Evolutionary conservation across 2,888 invertebrate species (phyloP).

Genomic region (Agonopterix arenella): DNA sequence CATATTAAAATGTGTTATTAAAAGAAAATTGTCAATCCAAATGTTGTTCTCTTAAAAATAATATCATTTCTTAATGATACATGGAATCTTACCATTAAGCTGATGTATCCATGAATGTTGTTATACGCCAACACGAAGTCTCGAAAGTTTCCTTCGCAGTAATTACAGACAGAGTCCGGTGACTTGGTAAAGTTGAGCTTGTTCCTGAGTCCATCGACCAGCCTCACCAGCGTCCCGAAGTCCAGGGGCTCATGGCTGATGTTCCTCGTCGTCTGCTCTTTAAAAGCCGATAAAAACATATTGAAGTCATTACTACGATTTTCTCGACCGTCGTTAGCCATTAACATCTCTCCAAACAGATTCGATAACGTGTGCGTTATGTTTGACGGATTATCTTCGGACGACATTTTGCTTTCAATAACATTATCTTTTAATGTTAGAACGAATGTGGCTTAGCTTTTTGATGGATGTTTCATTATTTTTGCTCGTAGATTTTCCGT

Average conservation of each 20-base stretch:
- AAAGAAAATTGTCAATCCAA: no score
- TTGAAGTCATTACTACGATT: slow-evolving; percentile 49
- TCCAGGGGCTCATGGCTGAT: slow-evolving; percentile 48
- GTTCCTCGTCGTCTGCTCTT: slow-evolving; percentile 43
- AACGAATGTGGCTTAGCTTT: background rate
- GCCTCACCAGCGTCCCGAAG: slow-evolving; percentile 54
- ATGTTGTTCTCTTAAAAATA: no score
- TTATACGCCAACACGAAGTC: slow-evolving; percentile 80
- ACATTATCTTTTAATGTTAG: background rate
- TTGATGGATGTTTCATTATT: background rate
- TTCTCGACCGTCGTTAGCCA: slow-evolving; percentile 47
- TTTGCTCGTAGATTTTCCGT: no score
- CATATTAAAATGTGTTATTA: no score
- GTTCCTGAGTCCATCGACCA: slow-evolving; percentile 54
- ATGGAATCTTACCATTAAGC: slow-evolving; percentile 80
- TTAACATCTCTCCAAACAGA: slow-evolving; percentile 59
- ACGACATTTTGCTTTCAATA: slow-evolving; percentile 33
- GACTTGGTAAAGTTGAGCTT: slow-evolving; percentile 51
- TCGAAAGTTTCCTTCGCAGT: slow-evolving; percentile 78
- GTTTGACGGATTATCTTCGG: slow-evolving; percentile 38
- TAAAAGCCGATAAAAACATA: slow-evolving; percentile 48
- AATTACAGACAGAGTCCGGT: slow-evolving; percentile 51
- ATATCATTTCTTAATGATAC: no score
- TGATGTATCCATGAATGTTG: slow-evolving; percentile 88
- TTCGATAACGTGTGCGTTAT: slow-evolving; percentile 58